Percentiles rank a stretch among this genome's conserved stretches.
phyloP scores from a whole-genome alignment of 2,888 invertebrate genomes.

The Syrphus vitripennis region DNA sequence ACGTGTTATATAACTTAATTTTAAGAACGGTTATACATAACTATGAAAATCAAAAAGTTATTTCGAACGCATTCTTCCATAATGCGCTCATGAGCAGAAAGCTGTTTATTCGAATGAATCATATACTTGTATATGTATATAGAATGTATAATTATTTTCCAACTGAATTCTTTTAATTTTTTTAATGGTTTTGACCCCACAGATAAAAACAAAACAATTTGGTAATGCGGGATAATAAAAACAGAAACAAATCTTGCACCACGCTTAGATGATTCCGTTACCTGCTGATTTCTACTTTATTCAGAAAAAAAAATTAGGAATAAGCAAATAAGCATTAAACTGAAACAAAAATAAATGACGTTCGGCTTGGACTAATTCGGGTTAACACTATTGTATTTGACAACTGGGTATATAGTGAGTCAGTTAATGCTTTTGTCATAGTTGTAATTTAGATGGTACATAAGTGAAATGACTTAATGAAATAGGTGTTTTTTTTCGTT shows the following conservation, averaged over 20 bases:
- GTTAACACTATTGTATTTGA: no score
- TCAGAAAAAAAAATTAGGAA: no score
- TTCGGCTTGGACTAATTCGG: background rate
- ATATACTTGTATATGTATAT: no score
- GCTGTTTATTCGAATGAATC: background rate
- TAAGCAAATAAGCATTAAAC: background rate
- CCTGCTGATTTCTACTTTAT: background rate
- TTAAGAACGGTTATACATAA: no score
- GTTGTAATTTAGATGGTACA: no score
- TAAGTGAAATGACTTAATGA: no score
- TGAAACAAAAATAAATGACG: background rate
- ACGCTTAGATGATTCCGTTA: background rate
- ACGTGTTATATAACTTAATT: no score
- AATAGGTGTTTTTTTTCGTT: no score
- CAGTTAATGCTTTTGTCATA: no score
- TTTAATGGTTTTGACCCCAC: background rate
- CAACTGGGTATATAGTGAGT: no score
- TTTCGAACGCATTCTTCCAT: background rate
- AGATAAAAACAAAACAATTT: background rate
- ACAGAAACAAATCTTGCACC: background rate
- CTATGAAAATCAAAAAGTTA: background rate
- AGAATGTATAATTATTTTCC: background rate
- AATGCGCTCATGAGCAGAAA: background rate
- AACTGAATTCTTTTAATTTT: no score
- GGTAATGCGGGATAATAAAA: background rate